Percentiles rank a stretch among this genome's conserved stretches.
These are phyloP conservation scores for Tiaroga cobitis DNA, from an alignment of 2,797 vertebrate genomes.

Conservation along the genomic window DNA sequence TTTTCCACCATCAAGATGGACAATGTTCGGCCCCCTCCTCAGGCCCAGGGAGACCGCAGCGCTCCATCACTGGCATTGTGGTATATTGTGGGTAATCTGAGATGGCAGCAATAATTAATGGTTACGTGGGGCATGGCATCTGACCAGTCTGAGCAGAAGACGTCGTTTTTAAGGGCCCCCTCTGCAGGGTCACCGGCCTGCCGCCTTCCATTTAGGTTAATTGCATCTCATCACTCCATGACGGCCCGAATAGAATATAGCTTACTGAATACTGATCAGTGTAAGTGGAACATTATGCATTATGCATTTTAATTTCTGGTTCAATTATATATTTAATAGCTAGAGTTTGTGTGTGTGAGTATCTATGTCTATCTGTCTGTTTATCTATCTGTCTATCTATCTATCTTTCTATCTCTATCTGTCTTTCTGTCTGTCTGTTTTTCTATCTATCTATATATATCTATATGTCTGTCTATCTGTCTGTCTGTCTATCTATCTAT, in stretches of 20 bases:
- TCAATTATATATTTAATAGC: not conserved
- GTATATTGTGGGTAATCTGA: conserved; percentile 74
- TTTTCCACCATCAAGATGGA: conserved; percentile 57
- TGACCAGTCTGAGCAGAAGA: conserved; percentile 65
- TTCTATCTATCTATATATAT: not conserved
- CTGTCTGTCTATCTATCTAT: not conserved
- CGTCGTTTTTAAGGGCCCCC: conserved; percentile 67
- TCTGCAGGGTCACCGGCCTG: conserved; percentile 72
- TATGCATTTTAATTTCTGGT: not conserved
- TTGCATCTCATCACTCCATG: conserved; percentile 63
- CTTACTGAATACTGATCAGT: not conserved
- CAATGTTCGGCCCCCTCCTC: conserved; percentile 58
- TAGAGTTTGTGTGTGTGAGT: not conserved
- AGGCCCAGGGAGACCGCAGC: conserved; percentile 66
- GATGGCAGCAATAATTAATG: conserved; percentile 83
- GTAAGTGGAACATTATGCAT: not conserved
- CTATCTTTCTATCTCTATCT: too few relatives aligned
- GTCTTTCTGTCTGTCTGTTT: not conserved
- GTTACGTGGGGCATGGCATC: conserved; percentile 68
- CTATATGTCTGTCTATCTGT: not conserved
- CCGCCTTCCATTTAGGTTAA: conserved; percentile 79
- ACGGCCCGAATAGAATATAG: not conserved
- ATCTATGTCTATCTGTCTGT: not conserved
- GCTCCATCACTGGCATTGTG: conserved; percentile 69
- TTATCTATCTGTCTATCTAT: too few relatives aligned